These are phyloP conservation scores for Pocillopora meandrina DNA, from an alignment of 92 coral and sea anemone species.

Conservation along the genomic window DNA sequence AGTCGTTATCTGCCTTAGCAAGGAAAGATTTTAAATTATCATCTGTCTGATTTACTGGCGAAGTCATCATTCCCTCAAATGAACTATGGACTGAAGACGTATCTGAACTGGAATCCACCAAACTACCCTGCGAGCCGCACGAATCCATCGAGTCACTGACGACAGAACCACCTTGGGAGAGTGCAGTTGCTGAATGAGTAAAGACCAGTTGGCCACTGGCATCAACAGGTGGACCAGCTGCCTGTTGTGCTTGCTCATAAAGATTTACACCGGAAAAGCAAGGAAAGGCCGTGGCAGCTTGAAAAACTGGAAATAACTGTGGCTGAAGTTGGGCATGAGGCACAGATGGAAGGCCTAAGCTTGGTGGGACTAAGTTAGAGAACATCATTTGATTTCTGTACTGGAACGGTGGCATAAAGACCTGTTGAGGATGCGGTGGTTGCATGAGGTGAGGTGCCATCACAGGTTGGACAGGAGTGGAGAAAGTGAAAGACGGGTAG, in stretches of 20 bases:
- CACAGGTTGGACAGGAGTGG: constrained; percentile 4
- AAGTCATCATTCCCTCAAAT: not conserved
- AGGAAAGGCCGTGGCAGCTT: not conserved
- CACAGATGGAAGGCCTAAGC: constrained; percentile 21
- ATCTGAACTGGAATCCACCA: constrained; percentile 19
- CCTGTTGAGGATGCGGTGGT: constrained; percentile 1
- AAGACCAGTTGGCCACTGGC: not conserved
- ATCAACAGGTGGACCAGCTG: constrained; percentile 1
- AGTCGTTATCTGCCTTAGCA: not conserved
- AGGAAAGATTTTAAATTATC: constrained; percentile 6
- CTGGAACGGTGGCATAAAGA: constrained; percentile 24
- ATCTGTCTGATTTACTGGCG: not conserved
- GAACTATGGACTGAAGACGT: constrained; percentile 23
- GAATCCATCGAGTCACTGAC: not conserved
- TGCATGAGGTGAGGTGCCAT: constrained; percentile 18
- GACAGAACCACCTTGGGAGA: not conserved
- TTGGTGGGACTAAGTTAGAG: not conserved
- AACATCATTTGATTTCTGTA: constrained; percentile 39
- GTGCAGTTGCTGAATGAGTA: not conserved
- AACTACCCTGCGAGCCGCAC: not conserved
- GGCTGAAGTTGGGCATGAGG: constrained; percentile 32
- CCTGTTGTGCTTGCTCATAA: constrained; percentile 8
- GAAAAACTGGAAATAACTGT: constrained; percentile 35
- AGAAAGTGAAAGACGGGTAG: constrained; percentile 29
- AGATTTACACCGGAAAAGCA: constrained; percentile 17